Conservation (phyloP, 2,113 vertebrate genomes). For the Sturnira hondurensis region DNA sequence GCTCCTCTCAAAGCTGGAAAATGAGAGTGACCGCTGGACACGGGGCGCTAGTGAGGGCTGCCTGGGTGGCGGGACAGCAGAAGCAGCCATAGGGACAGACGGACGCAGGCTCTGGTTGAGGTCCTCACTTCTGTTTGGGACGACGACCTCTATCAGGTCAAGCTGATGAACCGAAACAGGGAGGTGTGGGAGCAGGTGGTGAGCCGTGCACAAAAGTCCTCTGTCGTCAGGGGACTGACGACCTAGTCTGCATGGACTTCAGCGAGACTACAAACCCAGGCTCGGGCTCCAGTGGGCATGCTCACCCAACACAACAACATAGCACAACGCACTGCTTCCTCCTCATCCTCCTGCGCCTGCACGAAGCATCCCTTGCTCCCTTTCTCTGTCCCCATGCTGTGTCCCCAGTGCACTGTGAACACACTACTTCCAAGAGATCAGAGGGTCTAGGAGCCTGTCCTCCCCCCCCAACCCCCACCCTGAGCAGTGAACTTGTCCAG, state of each 20-base stretch:
- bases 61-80: background rate
- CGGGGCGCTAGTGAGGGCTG: background rate
- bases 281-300: rapidly evolving
- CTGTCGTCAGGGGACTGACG: background rate
- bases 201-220: background rate
- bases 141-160: background rate
- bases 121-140: background rate
- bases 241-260: background rate
- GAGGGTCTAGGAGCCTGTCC: background rate
- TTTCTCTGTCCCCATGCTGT: too few species aligned
- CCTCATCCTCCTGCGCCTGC: too few species aligned
- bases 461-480: too few species aligned
- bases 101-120: background rate
- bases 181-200: background rate
- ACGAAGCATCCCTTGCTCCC: background rate
- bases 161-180: background rate
- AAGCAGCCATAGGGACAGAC: background rate
- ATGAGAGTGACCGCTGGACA: background rate
- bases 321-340: background rate
- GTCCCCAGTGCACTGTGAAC: background rate
- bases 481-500: background rate
- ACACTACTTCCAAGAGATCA: background rate
- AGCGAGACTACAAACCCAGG: background rate
- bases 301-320: background rate
- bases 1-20: background rate